Percentiles rank a stretch among this genome's conserved stretches.
Conservation (phyloP, 1,140 invertebrate genomes). For the Bombyx mori region ASM3026992v2 NC_085117.1:20100501-20101000, state of each 20-base stretch:
- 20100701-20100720: conserved; percentile 45
- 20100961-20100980: conserved; percentile 71
- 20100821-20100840: conserved; percentile 31
- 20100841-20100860: conserved; percentile 38
- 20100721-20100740: conserved; percentile 50
- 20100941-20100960: conserved; percentile 48
- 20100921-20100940: conserved; percentile 75
- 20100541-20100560: conserved; percentile 27
- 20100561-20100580: conserved; percentile 16
- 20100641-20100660: conserved; percentile 55
- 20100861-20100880: conserved; percentile 42
- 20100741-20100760: conserved; percentile 38
- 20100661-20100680: conserved; percentile 55
- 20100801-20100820: conserved; percentile 55
- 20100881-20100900: conserved; percentile 87
- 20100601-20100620: conserved; percentile 44
- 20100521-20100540: conserved; percentile 23
- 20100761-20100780: conserved; percentile 56
- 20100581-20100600: conserved; percentile 36
- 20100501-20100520: conserved; percentile 30
- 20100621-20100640: conserved; percentile 56
- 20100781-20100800: conserved; percentile 61
- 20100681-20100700: conserved; percentile 34
- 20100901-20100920: conserved; percentile 92
- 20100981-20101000: conserved; percentile 83